Base-by-base conservation (phyloP, 2,797 vertebrate genomes). In the Ctenopoma kingsleyae region DNA sequence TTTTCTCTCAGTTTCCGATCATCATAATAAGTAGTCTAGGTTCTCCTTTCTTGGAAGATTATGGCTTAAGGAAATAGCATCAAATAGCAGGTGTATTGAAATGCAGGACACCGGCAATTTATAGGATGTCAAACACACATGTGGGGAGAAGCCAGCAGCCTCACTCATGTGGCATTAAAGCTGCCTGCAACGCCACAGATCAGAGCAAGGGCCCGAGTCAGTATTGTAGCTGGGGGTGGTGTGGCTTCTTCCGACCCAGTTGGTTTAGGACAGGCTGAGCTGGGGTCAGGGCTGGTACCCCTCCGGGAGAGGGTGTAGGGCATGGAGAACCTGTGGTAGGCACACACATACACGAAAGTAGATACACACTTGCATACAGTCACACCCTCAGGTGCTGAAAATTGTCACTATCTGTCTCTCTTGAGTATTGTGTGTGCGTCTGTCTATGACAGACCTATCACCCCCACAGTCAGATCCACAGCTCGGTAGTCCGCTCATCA, bases 51-150 rank as follows among this genome's bases (percentile, higher is more conserved):
- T 96, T 97, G 95, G 83, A 96, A 96, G 95, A 96, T 96, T 96
- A 96, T 93, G 95, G 95, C 94, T 96, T 93, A 90, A 95, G 95
- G 95, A 96, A 95, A 95, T 92, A 88, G 94, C 95, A 93, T 95
- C 94, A 96, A 87, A 86, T 94, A 95, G 95, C 93, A 52, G 76
- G 71, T 87, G 83, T 87, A 87, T 74, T 78, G 76, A 86, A 81
- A 87, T 53, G 75, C 94, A 94, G 95, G 95, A 97, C 96, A 95
- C 95, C 93, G 93, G 94, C 95, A 96, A 96, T 96, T 96, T 96
- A 94, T 95, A 95, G 95, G 94, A 95, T 94, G 95, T 97, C 95
- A 96, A 95, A 95, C 95, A 94, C 95, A 94, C 93, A 91, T 76
- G 76, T 11, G 54, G 66, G 62, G 30, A 9, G 69, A 38, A 80